Conservation (phyloP, 2,113 vertebrate genomes). For the Campylomormyrus numenius region DNA sequence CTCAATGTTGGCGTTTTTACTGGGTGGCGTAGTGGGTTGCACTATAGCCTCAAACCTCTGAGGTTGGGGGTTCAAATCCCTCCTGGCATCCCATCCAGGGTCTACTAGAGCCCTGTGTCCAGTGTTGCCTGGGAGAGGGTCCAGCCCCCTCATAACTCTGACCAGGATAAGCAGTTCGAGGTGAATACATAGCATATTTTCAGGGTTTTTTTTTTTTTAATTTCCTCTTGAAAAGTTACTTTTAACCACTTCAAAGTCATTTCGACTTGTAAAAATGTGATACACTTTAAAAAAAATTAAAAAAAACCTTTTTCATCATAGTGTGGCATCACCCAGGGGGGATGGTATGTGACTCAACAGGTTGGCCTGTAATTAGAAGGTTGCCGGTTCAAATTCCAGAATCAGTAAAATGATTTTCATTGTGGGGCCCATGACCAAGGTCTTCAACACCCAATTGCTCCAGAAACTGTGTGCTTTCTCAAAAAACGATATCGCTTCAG, state of each 20-base stretch:
- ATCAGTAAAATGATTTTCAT: not conserved
- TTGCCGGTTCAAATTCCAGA: not conserved
- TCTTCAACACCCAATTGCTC: not conserved
- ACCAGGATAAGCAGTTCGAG: not conserved
- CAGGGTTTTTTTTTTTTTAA: not conserved
- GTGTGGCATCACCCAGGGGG: not conserved
- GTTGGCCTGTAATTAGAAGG: not conserved
- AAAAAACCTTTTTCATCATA: not conserved
- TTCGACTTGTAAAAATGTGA: not conserved
- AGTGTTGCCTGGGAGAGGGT: not conserved
- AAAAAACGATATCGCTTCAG: not conserved
- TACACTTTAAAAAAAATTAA: not conserved
- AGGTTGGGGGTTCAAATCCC: not conserved
- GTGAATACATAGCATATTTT: not conserved
- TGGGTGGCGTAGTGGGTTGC: not conserved
- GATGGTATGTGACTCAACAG: not conserved
- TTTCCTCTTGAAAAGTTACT: not conserved
- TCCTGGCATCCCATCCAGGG: not conserved
- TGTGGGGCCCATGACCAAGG: not conserved
- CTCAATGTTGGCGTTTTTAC: not conserved
- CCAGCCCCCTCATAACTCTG: not conserved
- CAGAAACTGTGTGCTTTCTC: not conserved
- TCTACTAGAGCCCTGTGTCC: not conserved
- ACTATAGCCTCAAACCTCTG: not conserved
- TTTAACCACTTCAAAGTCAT: not conserved